Base-by-base conservation (phyloP, 2,888 invertebrate species). In the Entomobrya proxima region DNA sequence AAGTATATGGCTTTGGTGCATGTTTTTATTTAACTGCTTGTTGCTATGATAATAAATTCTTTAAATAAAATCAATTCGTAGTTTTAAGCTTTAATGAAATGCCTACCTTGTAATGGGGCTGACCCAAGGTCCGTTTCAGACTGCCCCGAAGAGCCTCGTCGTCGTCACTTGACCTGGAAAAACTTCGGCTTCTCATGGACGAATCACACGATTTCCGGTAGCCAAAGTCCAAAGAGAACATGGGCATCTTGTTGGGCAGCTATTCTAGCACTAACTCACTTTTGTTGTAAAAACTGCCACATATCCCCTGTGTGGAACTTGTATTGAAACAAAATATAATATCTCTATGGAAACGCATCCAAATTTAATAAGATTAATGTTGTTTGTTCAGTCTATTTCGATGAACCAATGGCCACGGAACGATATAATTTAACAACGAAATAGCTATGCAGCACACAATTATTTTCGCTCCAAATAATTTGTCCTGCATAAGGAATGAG, bases 151-250 rank as follows among this genome's bases (percentile, higher is more conserved):
- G 55, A 21, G 86, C 79, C 18, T 89, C 88, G 47, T 75, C 75
- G 21, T 89, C 89, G 15, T 78, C 85, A 35, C 83, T 85, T 18
- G 88, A 87, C 35, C 88, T 85, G 40, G 89, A 89, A 67, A 88
- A 87, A 32, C 87, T 86, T 69, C 86, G 44, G 47, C 86, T 88
- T 61, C 79, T 85, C 52, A 86, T 84, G 58, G 87, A 87, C 1
- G 88, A 84, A 50, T 88, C 87, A 32, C 75, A 82, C 0, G 88
- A 85, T 50, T 90, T 89, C 32, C 89, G 87, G 37, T 88, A 88
- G 4, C 90, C 90, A 77, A 90, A 90, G 67, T 90, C 90, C 76
- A 90, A 64, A 15, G 88, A 88, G 58, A 90, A 90, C 90, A 90
- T 90, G 24, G 90, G 90, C 90, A 90, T 90, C 55, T 58, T 76